Percentiles rank a stretch among this genome's conserved stretches.
Conservation (phyloP, 2,888 invertebrate genomes). For the Prosopocoilus inquinatus region DNA sequence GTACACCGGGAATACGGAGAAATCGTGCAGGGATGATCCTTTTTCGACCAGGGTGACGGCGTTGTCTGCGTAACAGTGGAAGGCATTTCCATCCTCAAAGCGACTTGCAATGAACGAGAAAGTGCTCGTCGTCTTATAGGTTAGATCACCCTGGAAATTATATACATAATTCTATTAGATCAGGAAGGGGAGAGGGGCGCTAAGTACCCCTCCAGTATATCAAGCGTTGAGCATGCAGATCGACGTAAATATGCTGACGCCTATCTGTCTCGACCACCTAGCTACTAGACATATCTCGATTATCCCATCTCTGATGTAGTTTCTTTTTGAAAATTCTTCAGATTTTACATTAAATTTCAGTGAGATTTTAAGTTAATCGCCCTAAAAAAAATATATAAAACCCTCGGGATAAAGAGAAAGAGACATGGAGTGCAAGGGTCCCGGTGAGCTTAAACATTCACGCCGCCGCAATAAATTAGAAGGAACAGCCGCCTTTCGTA, state of each 20-base stretch:
- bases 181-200: background rate
- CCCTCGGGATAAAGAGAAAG: no score
- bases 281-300: no score
- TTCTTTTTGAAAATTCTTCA: no score
- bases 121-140: constrained; percentile 75
- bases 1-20: constrained; percentile 74
- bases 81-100: constrained; percentile 75
- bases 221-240: no score
- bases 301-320: no score
- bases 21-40: constrained; percentile 72
- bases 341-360: no score
- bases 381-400: no score
- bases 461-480: constrained; percentile 37
- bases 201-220: background rate
- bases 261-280: no score
- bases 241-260: no score
- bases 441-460: constrained; percentile 21
- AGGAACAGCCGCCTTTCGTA: constrained; percentile 39
- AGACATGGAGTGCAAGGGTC: no score
- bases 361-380: no score
- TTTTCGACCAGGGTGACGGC: constrained; percentile 71
- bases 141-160: constrained; percentile 67
- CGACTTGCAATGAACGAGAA: constrained; percentile 77
- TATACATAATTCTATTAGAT: background rate
- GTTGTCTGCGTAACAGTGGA: constrained; percentile 81